phyloP scores from a whole-genome alignment of 2,888 invertebrate genomes.

The Celastrina argiolus region DNA sequence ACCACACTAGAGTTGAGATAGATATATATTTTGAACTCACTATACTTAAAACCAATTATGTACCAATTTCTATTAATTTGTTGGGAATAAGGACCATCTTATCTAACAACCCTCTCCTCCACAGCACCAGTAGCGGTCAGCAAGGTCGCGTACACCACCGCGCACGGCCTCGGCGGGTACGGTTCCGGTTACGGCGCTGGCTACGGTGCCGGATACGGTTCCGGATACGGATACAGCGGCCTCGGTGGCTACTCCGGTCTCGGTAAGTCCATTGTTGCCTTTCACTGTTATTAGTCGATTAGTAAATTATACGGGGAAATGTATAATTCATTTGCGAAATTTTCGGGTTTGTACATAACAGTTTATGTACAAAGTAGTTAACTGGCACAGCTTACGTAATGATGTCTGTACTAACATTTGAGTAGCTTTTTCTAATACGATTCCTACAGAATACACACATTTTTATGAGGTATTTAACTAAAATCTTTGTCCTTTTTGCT shows the following conservation, averaged over 20 bases:
- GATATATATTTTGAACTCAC: too few species aligned
- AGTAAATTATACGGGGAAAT: too few species aligned
- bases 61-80: too few species aligned
- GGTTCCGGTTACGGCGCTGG: constrained; percentile 41
- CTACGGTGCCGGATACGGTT: constrained; percentile 30
- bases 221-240: constrained; percentile 38
- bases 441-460: not conserved
- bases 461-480: too few species aligned
- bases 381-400: not conserved
- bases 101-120: constrained; percentile 7
- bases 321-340: not conserved
- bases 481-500: too few species aligned
- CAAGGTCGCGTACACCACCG: constrained; percentile 39
- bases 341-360: not conserved
- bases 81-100: not conserved
- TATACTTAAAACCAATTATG: too few species aligned
- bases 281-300: not conserved
- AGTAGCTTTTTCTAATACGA: not conserved
- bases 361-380: not conserved
- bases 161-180: constrained; percentile 35
- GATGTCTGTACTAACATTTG: not conserved
- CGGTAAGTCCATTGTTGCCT: constrained; percentile 25
- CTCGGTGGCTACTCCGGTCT: constrained; percentile 33
- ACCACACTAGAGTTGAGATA: too few species aligned
- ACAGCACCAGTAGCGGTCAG: constrained; percentile 36